Evolutionary conservation across 2,888 invertebrate genomes (phyloP), one percentile per base, ranked within the genome.

Genomic region (Drosophila setosimentum): DNA sequence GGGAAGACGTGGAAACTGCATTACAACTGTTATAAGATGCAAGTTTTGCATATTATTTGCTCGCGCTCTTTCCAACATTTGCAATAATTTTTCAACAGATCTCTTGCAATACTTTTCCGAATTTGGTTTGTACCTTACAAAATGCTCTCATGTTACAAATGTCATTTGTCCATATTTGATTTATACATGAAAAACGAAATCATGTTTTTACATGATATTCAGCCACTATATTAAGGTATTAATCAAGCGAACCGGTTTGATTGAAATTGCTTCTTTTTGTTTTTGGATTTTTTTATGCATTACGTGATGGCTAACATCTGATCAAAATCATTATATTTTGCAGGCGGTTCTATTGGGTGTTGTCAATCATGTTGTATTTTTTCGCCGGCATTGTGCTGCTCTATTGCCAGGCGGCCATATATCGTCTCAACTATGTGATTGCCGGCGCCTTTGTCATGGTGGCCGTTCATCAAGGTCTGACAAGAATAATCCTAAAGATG

Each of bases 351-450:
- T 86, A 91, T 67, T 76, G 76, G 64, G 33, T 77, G 16, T 48
- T 91, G 27, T 87, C 90, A 16, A 11, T 86, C 1, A 73, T 95
- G 24, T 87, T 95, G 21, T 95, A 95, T 73, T 89, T 93, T 0
- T 92, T 94, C 83, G 95, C 95, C 21, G 92, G 95, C 10, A 89
- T 94, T 30, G 93, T 94, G 57, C 91, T 96, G 70, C 93, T 95
- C 8, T 94, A 95, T 74, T 95, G 95, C 3, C 95, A 95, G 27
- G 93, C 95, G 55, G 94, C 95, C 0, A 87, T 96, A 8, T 94
- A 94, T 78, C 93, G 95, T 21, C 93, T 96, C 10, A 95, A 95
- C 85, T 95, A 94, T 83, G 93, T 95, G 33, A 93, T 96, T 50
- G 93, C 95, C 1, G 78, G 60, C 27, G 68, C 73, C 11, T 90